These are phyloP conservation scores for Oophaga sylvatica DNA, from an alignment of 2,797 vertebrate species.

Conservation along the genomic window DNA sequence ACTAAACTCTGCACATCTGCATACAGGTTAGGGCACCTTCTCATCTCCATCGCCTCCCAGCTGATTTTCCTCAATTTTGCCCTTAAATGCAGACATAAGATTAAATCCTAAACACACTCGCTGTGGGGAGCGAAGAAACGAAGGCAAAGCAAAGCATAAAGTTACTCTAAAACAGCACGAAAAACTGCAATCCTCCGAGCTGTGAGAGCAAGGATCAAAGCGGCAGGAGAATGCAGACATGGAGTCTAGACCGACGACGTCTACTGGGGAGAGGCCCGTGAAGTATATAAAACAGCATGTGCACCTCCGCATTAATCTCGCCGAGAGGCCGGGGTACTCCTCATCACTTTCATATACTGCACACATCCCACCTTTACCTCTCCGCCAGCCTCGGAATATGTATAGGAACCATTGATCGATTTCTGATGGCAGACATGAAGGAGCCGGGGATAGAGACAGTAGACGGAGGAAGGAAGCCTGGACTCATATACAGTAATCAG, in stretches of 20 bases:
- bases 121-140: conserved; percentile 1
- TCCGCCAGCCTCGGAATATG: conserved; percentile 43
- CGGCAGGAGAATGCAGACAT: conserved; percentile 77
- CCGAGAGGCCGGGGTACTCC: conserved; percentile 69
- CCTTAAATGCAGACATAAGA: background rate
- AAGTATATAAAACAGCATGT: conserved; percentile 83
- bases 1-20: background rate
- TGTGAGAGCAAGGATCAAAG: conserved; percentile 86
- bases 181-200: conserved; percentile 75
- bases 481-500: conserved; percentile 21
- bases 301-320: conserved; percentile 80
- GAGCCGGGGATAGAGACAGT: conserved; percentile 46
- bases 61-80: background rate
- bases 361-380: conserved; percentile 67
- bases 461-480: conserved; percentile 34
- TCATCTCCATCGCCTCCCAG: background rate
- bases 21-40: too few relatives aligned
- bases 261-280: conserved; percentile 72
- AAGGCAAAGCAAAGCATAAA: conserved; percentile 34
- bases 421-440: conserved; percentile 50
- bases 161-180: conserved; percentile 57
- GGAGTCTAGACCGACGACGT: conserved; percentile 78
- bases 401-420: conserved; percentile 45
- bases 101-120: background rate
- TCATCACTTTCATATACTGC: conserved; percentile 65